Conservation (phyloP, 37 sponge, comb jelly and placozoan genomes). For the Aplysina aerophoba region DNA sequence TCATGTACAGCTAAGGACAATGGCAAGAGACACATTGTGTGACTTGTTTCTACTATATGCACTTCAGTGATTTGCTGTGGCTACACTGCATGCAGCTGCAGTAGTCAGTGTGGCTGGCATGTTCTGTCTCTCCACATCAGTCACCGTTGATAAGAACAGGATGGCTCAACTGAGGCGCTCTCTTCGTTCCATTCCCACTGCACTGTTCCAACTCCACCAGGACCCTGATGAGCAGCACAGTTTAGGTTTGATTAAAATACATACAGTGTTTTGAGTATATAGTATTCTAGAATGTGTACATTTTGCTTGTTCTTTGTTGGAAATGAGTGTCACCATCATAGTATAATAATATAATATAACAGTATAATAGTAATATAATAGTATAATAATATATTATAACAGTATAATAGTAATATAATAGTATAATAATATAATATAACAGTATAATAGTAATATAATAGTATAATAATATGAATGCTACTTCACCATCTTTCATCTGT, state of each 20-base stretch:
- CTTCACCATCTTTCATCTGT: no score
- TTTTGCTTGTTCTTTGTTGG: no score
- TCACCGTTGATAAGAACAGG: background rate
- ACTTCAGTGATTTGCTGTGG: background rate
- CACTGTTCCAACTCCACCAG: constrained; percentile 26
- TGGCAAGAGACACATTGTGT: no score
- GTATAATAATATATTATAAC: background rate
- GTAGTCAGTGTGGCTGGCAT: no score
- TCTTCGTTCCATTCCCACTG: constrained; percentile 12
- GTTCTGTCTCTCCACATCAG: background rate
- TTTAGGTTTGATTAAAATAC: constrained; percentile 31
- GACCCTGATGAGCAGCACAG: constrained; percentile 21
- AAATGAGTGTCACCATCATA: no score
- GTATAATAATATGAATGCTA: background rate
- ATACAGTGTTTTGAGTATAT: no score
- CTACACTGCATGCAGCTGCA: background rate
- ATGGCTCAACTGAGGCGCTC: constrained; percentile 24
- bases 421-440: background rate
- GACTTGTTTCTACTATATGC: background rate
- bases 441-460: no score
- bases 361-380: no score
- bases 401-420: background rate
- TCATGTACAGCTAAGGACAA: background rate
- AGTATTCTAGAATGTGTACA: no score
- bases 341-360: background rate